Evolutionary conservation across 2,888 invertebrate species (phyloP), one percentile per base, ranked within the genome.

Genomic region (Sinotaia quadrata): DNA sequence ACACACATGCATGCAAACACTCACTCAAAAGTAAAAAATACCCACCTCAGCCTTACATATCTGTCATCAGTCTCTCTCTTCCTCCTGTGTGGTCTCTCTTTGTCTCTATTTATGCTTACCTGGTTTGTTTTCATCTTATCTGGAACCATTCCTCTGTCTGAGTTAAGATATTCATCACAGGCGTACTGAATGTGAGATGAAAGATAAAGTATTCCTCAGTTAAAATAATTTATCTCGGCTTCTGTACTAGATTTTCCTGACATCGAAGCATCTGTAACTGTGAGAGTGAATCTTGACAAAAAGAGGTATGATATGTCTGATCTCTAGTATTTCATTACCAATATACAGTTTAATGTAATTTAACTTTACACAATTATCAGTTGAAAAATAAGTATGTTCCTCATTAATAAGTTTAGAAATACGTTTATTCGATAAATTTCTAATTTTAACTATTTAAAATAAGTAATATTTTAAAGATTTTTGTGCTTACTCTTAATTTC

Each of bases 191-290:
- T 41, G 8, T 41, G 41, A 18, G 10, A 12, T 41, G 18, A 41
- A 41, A 41, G 8, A 8, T 12, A 41, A 12, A 12, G 8, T 18
- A 41, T 18, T 41, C 18, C 8, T 18, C 8, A 41, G 18, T 12
- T 18, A 12, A 18, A 18, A 41, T 12, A 12, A 18, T 41, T 41
- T 12, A 41, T 12, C 18, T 41, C 41, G 8, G 8, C 8, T 41
- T 41, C 41, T 41, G 10, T 47, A 21, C 47, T 47, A 47, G 47
- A 47, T 47, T 47, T 47, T 47, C 47, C 47, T 4, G 47, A 47
- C 18, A 18, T 47, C 24, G 47, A 47, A 24, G 24, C 47, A 8
- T 8, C 47, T 15, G 47, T 24, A 47, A 47, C 47, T 21, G 8
- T 47, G 18, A 21, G 21, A 12, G 47, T 47, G 24, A 47, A 47